Evolutionary conservation across 2,113 vertebrate genomes (phyloP), one percentile per base, ranked within the genome.

Genomic region (Macroglossus sobrinus): DNA sequence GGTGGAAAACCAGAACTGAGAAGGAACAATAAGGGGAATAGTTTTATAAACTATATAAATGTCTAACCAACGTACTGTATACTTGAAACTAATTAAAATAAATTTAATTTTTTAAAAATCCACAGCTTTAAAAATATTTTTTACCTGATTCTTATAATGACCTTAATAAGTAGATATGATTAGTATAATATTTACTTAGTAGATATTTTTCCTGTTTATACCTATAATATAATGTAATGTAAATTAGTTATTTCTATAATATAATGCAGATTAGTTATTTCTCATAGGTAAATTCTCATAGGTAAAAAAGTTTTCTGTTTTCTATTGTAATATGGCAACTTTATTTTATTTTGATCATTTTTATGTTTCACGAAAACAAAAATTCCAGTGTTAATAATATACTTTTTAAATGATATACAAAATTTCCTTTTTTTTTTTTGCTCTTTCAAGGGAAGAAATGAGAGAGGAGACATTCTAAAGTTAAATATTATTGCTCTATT

Each of bases 351-450:
- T 69, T 38, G 55, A 76, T 71, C 64, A 5, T 59, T 86, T 81
- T 84, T 33, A 85, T 72, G 55, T 94, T 94, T 78, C 47, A 59
- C 53, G 18, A 38, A 85, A 87, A 30, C 30, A 94, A 85, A 90
- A 84, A 53, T 55, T 43, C 18, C 24, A 26, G 15, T 68, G 15
- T 88, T 55, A 72, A 30, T 63, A 71, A n/a, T n/a, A 68, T 1
- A 43, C 10, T n/a, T 91, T 95, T 59, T 43, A 89, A 94, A 80
- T 74, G 33, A 40, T 38, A 61, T 61, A 35, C 5, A 79, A 80
- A 80, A 43, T 84, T 28, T 1, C n/a, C 14, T 66, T 84, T 84
- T 16, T 50, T 50, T 50, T 47, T 50, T 93, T 19, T 72, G 9
- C 82, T 64, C 9, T 91, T 72, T 79, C 19, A 24, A 10, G 22